These are phyloP conservation scores for Bradypus variegatus DNA, from an alignment of 2,797 vertebrate genomes.

Conservation along the genomic window DNA sequence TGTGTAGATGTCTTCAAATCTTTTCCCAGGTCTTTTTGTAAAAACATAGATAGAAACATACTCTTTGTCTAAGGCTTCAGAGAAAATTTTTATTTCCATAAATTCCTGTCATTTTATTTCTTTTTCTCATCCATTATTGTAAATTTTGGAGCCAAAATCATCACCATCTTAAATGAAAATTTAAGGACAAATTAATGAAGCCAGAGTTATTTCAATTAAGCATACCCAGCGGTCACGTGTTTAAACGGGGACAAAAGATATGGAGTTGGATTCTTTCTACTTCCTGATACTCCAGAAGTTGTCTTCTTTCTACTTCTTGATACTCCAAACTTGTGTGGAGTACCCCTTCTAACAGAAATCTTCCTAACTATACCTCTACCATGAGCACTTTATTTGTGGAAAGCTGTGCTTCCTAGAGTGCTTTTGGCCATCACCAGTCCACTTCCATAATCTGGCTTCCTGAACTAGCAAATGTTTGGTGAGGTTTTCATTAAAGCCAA, in stretches of 20 bases:
- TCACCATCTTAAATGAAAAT: neutral
- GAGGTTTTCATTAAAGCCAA: neutral
- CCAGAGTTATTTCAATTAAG: neutral
- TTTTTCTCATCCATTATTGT: neutral
- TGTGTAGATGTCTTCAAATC: neutral
- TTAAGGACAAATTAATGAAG: neutral
- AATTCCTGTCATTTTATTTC: neutral
- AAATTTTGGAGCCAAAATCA: neutral
- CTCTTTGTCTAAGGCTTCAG: neutral
- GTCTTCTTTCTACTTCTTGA: neutral
- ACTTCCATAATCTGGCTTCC: neutral
- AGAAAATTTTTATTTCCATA: neutral
- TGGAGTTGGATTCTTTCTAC: neutral
- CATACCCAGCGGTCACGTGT: neutral
- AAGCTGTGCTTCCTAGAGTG: neutral
- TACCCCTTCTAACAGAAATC: neutral
- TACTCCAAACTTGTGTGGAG: neutral
- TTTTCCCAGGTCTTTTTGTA: neutral
- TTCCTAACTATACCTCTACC: neutral
- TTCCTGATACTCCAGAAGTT: neutral
- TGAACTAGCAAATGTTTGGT: neutral
- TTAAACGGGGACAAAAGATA: neutral
- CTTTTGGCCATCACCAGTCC: neutral
- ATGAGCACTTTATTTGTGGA: neutral
- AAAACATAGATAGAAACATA: neutral